phyloP scores from a whole-genome alignment of 2,113 vertebrate species.

The Ochotona curzoniae region DNA sequence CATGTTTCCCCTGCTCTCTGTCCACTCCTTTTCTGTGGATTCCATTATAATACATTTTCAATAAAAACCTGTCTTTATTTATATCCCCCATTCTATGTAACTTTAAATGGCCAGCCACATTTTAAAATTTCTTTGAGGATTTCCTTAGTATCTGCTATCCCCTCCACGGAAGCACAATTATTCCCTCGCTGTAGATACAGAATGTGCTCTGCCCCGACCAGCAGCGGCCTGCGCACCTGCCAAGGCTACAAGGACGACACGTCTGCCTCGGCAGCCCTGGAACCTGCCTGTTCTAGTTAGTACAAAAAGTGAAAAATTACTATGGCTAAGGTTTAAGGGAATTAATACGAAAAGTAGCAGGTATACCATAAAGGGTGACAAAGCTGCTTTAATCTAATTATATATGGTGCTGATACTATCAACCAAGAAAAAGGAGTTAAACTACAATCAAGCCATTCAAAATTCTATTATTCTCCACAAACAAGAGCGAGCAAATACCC shows the following conservation, averaged over 20 bases:
- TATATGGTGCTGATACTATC: not conserved
- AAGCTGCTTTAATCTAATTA: not conserved
- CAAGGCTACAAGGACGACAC: not conserved
- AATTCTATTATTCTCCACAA: conserved; percentile 34
- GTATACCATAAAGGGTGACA: not conserved
- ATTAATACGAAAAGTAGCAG: not conserved
- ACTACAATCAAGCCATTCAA: conserved; percentile 18
- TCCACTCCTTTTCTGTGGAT: too few species aligned
- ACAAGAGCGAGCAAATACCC: conserved; percentile 22
- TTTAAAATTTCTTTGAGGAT: not conserved
- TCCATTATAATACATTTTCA: too few species aligned
- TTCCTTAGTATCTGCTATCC: not conserved
- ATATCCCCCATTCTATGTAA: not conserved
- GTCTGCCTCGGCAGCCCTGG: not conserved
- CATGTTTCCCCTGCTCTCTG: too few species aligned
- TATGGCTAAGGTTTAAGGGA: too few species aligned
- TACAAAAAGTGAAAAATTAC: too few species aligned
- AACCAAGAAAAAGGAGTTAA: not conserved
- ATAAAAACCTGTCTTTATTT: too few species aligned
- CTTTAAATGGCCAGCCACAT: not conserved
- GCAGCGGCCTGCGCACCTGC: not conserved
- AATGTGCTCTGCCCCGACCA: not conserved
- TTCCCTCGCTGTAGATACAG: not conserved
- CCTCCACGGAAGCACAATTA: conserved; percentile 28
- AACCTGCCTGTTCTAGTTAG: not conserved